Percentiles rank a stretch among this genome's conserved stretches.
phyloP scores from a whole-genome alignment of 2,113 vertebrate species.

The Chrysochloris asiatica region DNA sequence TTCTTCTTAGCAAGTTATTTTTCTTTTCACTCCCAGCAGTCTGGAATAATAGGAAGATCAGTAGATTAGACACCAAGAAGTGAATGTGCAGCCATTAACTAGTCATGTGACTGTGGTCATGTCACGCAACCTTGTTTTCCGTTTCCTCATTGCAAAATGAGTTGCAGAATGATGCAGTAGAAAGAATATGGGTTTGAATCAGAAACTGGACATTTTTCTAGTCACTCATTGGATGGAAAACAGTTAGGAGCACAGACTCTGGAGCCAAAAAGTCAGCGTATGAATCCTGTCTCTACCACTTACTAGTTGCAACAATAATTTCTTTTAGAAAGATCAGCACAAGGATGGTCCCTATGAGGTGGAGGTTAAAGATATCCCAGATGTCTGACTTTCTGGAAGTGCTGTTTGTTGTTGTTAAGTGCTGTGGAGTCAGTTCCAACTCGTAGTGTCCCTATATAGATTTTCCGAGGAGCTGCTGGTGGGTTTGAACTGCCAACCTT shows the following conservation, averaged over 20 bases:
- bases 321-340: too few relatives aligned
- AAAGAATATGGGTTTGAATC: background rate
- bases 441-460: too few relatives aligned
- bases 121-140: background rate
- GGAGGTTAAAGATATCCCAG: too few relatives aligned
- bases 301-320: too few relatives aligned
- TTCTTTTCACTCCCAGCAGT: constrained; percentile 24
- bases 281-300: background rate
- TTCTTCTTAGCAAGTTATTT: background rate
- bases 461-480: too few relatives aligned
- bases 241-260: background rate
- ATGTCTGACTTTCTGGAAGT: too few relatives aligned
- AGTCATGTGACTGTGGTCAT: background rate
- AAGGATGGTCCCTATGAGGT: too few relatives aligned
- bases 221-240: rapidly evolving
- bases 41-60: constrained; percentile 24
- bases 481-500: too few relatives aligned
- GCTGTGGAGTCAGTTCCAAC: too few relatives aligned
- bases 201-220: background rate
- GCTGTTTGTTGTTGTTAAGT: too few relatives aligned
- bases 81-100: constrained; percentile 10
- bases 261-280: background rate
- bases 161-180: background rate
- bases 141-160: background rate
- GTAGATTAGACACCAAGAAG: background rate